These are phyloP conservation scores for Drosophila barbarae DNA, from an alignment of 2,888 invertebrate genomes.

Conservation along the genomic window DNA sequence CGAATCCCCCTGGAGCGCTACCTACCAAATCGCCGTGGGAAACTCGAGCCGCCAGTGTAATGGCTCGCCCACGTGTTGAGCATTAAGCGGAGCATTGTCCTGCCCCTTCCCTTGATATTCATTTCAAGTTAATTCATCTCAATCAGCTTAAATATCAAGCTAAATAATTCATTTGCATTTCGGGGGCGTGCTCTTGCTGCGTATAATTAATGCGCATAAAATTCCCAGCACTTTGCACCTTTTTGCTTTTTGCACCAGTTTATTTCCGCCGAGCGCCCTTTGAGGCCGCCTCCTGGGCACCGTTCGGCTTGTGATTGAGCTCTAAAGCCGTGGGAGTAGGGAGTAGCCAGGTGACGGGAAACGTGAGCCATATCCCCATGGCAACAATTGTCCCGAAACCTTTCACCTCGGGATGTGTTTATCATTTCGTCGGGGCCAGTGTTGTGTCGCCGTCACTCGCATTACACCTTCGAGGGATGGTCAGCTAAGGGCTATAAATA, in stretches of 20 bases:
- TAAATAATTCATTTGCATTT: slow-evolving; percentile 64
- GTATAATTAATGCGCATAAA: slow-evolving; percentile 71
- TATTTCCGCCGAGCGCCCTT: slow-evolving; percentile 27
- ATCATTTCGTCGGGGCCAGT: slow-evolving; percentile 26
- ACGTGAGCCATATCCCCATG: slow-evolving; percentile 23
- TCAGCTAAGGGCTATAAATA: slow-evolving; percentile 29
- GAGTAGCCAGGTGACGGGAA: slow-evolving; percentile 1
- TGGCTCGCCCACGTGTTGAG: slow-evolving; percentile 54
- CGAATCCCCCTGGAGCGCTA: slow-evolving; percentile 15
- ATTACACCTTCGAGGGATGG: slow-evolving; percentile 15
- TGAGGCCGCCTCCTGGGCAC: slow-evolving; percentile 8
- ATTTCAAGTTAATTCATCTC: slow-evolving; percentile 66
- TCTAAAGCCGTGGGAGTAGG: not conserved
- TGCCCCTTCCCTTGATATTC: slow-evolving; percentile 44
- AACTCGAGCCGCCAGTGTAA: slow-evolving; percentile 5
- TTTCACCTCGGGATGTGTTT: slow-evolving; percentile 25
- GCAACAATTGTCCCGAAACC: slow-evolving; percentile 40
- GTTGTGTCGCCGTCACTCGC: slow-evolving; percentile 20
- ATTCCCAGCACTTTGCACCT: slow-evolving; percentile 59
- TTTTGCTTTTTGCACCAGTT: slow-evolving; percentile 22
- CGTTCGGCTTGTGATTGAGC: slow-evolving; percentile 28
- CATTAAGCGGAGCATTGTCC: slow-evolving; percentile 29
- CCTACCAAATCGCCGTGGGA: slow-evolving; percentile 33
- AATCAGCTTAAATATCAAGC: slow-evolving; percentile 69
- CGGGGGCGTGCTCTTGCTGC: slow-evolving; percentile 14